A percentile compares a stretch with the other conserved stretches of the same genome.
These are phyloP conservation scores for Uropsilus gracilis DNA, from an alignment of 2,113 vertebrate genomes.

Conservation along the genomic window DNA sequence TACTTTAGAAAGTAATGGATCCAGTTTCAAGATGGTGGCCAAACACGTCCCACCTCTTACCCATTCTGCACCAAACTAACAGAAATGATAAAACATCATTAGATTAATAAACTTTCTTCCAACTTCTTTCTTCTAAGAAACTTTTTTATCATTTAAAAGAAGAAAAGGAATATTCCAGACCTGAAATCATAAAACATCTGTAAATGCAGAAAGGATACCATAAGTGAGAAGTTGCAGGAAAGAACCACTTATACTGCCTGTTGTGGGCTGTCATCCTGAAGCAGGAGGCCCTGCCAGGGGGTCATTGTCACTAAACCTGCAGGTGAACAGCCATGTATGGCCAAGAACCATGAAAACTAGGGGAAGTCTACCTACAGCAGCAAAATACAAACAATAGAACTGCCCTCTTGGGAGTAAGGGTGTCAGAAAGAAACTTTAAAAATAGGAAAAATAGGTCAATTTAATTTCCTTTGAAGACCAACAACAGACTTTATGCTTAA, in stretches of 20 bases:
- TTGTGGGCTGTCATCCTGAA: not conserved
- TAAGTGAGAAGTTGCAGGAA: not conserved
- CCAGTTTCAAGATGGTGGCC: not conserved
- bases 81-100: not conserved
- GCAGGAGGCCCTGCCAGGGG: not conserved
- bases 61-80: not conserved
- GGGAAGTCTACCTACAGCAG: not conserved
- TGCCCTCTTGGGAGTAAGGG: not conserved
- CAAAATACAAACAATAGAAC: not conserved
- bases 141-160: not conserved
- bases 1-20: not conserved
- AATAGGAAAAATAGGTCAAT: not conserved
- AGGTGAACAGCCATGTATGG: not conserved
- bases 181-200: not conserved
- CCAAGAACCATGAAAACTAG: not conserved
- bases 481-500: not conserved
- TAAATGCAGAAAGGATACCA: not conserved
- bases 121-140: too few relatives aligned
- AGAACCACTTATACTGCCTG: not conserved
- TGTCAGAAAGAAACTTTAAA: conserved; percentile 11
- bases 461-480: not conserved
- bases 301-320: not conserved
- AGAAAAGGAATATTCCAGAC: not conserved
- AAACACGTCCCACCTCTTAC: not conserved
- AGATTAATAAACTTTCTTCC: not conserved